Base-by-base conservation (phyloP, 2,113 vertebrate genomes). In the Ageneiosus marmoratus region DNA sequence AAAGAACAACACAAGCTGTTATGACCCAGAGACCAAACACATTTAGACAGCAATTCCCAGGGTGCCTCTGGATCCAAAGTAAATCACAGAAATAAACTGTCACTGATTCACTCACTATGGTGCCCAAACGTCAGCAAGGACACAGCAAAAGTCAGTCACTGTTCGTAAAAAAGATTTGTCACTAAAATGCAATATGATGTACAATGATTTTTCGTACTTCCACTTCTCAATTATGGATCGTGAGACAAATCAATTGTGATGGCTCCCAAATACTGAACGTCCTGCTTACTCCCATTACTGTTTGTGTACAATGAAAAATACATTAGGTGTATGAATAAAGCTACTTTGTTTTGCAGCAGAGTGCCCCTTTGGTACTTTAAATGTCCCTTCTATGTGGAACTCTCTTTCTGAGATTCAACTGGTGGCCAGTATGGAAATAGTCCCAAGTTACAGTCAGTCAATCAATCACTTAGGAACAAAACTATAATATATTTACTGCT, bases 141-240 rank as follows among this genome's bases (percentile, higher is more conserved):
- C 87, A 91, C 86, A 78, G 53, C 56, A 86, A 83, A 85, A 87
- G 89, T 89, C 89, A 88, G 88, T 88, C 84, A 13, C 86, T 87
- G 87, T 87, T 92, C 85, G 84, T 67, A 79, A 89, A 91, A 41
- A 84, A 80, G 88, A 89, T 92, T 92, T 91, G 89, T 92, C 89
- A 89, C 87, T 60, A 80, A 91, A 92, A 93, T 91, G 65, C 86
- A 86, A 90, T 88, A 87, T 90, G 91, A 93, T 90, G 90, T 81
- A 53, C 87, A 88, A 81, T 80, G 55, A 85, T 92, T 92, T 92
- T 92, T 86, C 86, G 83, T 91, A 89, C 89, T 67, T 90, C 90
- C 85, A 85, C 88, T 82, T 87, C 89, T 94, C 91, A 93, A 91
- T 95, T 94, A 93, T 93, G 78, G 80, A 93, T 93, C 22, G 77